Base-by-base conservation (phyloP, 2,888 invertebrate species). In the Megalurothrips usitatus region DNA sequence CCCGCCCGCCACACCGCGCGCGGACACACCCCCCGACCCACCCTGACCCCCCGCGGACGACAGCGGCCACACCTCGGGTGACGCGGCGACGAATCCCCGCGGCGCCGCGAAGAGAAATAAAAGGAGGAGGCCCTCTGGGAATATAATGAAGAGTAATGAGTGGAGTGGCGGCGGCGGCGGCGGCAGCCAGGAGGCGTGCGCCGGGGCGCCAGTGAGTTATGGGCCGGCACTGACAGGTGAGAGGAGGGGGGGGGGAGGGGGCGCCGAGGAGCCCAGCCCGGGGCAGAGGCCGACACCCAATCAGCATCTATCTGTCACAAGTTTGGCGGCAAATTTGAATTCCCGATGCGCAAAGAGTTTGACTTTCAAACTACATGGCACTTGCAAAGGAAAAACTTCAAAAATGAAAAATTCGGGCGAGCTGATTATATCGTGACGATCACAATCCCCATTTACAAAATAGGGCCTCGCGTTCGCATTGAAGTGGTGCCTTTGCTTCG, bases 91-190 rank as follows among this genome's bases (percentile, higher is more conserved):
- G 14, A 58, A n/a, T 6, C 58, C n/a, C 52, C 1, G 52, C 52
- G 14, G 14, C n/a, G 34, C 34, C 3, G 6, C 34, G 34, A 43
- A 6, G 34, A n/a, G 58, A 58, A 58, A 58, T 17, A 58, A 58
- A 58, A 17, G 58, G 19, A 58, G 58, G 58, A 58, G 52, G 14
- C 2, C 14, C 10, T 9, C 49, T 11, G 68, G 23, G 68, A 75
- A 26, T 75, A 26, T 75, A 75, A 75, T 75, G 68, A 75, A 75
- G 68, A 75, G 68, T 26, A 75, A 75, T 75, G 68, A 75, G 68
- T 12, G 23, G 26, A 23, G 26, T 8, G 26, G 26, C n/a, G 68
- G 68, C 34, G 34, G 34, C 34, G 34, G 34, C 34, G 34, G 34
- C 34, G 34, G 34, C 34, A 6, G 34, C 34, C 14, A 49, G 34